phyloP scores from a whole-genome alignment of 2,113 vertebrate genomes.

The Benitochromis conjunctus region DNA sequence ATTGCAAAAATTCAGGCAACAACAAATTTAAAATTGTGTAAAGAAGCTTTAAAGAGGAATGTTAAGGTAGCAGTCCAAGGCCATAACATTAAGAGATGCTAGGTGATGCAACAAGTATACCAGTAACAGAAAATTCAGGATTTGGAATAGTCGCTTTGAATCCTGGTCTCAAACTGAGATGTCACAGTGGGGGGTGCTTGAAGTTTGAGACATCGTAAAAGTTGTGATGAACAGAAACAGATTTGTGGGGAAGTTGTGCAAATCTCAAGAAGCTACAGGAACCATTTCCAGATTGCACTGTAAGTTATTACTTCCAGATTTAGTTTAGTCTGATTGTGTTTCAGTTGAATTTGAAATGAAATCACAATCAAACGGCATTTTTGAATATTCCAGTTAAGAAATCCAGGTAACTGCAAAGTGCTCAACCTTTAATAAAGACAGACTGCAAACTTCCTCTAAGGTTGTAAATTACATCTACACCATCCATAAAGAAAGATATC shows the following conservation, averaged over 20 bases:
- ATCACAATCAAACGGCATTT: neutral
- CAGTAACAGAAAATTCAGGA: neutral
- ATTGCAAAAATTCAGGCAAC: neutral
- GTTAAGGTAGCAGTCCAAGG: neutral
- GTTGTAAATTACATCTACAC: neutral
- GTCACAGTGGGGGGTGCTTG: accelerated
- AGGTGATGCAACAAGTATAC: neutral
- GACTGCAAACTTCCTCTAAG: accelerated
- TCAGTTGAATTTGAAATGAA: neutral
- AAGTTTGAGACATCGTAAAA: neutral
- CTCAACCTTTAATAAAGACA: accelerated
- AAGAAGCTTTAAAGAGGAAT: neutral
- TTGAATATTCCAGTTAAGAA: neutral
- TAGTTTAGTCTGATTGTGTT: neutral
- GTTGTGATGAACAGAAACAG: neutral
- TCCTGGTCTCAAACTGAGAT: neutral
- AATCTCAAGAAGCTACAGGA: neutral
- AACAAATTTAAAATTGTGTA: neutral
- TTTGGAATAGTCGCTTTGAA: neutral
- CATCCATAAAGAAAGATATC: neutral
- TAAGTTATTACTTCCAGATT: neutral
- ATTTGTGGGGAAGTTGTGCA: neutral
- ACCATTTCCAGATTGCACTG: neutral
- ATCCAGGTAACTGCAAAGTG: neutral
- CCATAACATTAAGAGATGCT: neutral